Evolutionary conservation across 1,140 invertebrate genomes (phyloP).

Genomic region (Lasioglossum albipes): DNA sequence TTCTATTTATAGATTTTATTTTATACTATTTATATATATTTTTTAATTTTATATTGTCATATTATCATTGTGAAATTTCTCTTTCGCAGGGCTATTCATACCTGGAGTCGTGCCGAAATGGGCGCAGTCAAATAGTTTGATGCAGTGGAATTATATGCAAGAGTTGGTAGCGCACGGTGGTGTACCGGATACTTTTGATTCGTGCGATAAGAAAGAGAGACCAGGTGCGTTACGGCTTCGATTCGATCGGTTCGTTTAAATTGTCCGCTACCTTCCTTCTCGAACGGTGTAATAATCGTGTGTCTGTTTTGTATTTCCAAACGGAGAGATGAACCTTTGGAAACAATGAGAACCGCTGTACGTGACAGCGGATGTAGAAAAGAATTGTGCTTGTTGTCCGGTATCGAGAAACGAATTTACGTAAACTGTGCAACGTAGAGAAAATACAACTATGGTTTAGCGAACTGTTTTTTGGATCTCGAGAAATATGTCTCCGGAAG

Average conservation of each 20-base stretch:
- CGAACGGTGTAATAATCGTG: not conserved
- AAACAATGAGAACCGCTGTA: not conserved
- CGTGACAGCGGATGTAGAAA: slow-evolving; percentile 15
- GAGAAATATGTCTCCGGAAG: too few species aligned
- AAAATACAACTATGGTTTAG: slow-evolving; percentile 54
- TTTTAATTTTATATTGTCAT: not conserved
- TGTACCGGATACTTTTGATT: slow-evolving; percentile 32
- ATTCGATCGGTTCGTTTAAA: too few species aligned
- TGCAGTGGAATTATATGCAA: slow-evolving; percentile 64
- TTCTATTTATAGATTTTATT: too few species aligned
- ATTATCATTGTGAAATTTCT: slow-evolving; percentile 18
- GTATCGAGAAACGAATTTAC: slow-evolving; percentile 13
- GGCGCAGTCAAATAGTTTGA: slow-evolving; percentile 71
- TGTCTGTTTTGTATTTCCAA: slow-evolving; percentile 24
- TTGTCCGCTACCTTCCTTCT: too few species aligned
- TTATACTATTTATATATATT: not conserved
- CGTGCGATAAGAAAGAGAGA: slow-evolving; percentile 37
- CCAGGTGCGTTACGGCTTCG: slow-evolving; percentile 13
- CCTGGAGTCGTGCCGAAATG: slow-evolving; percentile 72
- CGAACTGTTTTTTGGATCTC: too few species aligned
- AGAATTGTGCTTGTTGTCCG: slow-evolving; percentile 24
- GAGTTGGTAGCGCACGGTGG: slow-evolving; percentile 69
- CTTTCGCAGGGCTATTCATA: slow-evolving; percentile 68
- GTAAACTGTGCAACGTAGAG: slow-evolving; percentile 34
- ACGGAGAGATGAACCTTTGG: slow-evolving; percentile 31